Base-by-base conservation (phyloP, 2,888 invertebrate genomes). In the Dicyrtoma fusca region DNA sequence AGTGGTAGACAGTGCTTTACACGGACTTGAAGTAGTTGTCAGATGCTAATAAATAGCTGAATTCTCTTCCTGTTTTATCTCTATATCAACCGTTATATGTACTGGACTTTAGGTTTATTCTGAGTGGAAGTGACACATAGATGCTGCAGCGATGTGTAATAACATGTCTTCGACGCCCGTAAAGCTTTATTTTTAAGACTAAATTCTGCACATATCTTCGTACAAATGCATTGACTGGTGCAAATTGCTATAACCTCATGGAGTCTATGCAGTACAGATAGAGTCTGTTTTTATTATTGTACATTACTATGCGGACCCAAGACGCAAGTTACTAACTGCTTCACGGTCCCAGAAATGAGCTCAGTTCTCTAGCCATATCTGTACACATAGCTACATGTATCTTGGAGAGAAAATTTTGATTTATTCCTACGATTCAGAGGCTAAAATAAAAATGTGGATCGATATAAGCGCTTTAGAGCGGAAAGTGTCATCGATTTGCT, bases 101-200 rank as follows among this genome's bases (percentile, higher is more conserved):
- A 25, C 26, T 26, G 65, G 53, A 65, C 65, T 61, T 65, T 53
- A 53, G 65, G 49, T 21, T 51, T 51, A 34, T 10, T 51, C 34
- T 65, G 65, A 65, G 65, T 65, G 65, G 51, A 65, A 34, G 14
- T 65, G 65, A 65, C 65, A 65, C 23, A 26, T 65, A n/a, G 17
- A 53, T 47, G 25, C 21, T 19, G 25, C 63, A 26, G 3, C 1
- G 19, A 21, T 10, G 21, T 11, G 21, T 21, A 53, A n/a, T n/a
- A n/a, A 21, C 17, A 10, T 17, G 53, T 53, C 2, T 17, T 21
- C 53, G 3, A 53, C 19, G 17, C 34, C n/a, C n/a, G n/a, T 61
- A 14, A 13, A 3, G 26, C 42, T 61, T 61, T n/a, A 14, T 19
- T n/a, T 61, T 42, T 21, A 17, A 6, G 49, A 11, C 21, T 53